These are phyloP conservation scores for Cosmia trapezina DNA, from an alignment of 2,888 invertebrate genomes.

Conservation along the genomic window DNA sequence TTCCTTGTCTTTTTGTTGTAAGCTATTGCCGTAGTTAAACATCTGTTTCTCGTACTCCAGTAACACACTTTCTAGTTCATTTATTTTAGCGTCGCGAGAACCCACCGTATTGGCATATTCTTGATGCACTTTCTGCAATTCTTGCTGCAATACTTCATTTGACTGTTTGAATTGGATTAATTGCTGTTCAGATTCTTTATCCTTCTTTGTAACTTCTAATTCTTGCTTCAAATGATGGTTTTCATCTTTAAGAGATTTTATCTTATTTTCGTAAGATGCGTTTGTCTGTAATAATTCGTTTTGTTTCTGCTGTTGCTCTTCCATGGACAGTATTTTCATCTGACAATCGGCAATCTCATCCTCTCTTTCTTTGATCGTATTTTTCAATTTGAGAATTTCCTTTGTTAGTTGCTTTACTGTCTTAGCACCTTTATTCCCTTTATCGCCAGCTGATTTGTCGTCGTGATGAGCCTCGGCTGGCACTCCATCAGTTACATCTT, in stretches of 20 bases:
- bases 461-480: constrained; percentile 79
- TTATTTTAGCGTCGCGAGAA: constrained; percentile 84
- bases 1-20: constrained; percentile 88
- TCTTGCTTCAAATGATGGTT: constrained; percentile 84
- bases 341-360: constrained; percentile 88
- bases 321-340: constrained; percentile 88
- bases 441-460: constrained; percentile 81
- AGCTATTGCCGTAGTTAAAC: constrained; percentile 80
- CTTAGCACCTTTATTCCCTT: constrained; percentile 82
- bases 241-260: constrained; percentile 83
- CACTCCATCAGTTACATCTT: constrained; percentile 77
- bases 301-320: constrained; percentile 87
- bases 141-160: constrained; percentile 78
- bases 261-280: constrained; percentile 80
- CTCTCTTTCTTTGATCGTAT: constrained; percentile 88
- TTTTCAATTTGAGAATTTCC: constrained; percentile 88
- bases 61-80: constrained; percentile 87
- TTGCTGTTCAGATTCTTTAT: constrained; percentile 77
- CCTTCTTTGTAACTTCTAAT: constrained; percentile 74
- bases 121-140: constrained; percentile 81
- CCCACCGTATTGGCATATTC: constrained; percentile 80
- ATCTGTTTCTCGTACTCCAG: constrained; percentile 88
- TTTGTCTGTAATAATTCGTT: constrained; percentile 78
- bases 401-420: constrained; percentile 88
- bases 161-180: constrained; percentile 74